phyloP scores from a whole-genome alignment of 2,888 invertebrate genomes.

The Scaptomyza caliginosa region DNA sequence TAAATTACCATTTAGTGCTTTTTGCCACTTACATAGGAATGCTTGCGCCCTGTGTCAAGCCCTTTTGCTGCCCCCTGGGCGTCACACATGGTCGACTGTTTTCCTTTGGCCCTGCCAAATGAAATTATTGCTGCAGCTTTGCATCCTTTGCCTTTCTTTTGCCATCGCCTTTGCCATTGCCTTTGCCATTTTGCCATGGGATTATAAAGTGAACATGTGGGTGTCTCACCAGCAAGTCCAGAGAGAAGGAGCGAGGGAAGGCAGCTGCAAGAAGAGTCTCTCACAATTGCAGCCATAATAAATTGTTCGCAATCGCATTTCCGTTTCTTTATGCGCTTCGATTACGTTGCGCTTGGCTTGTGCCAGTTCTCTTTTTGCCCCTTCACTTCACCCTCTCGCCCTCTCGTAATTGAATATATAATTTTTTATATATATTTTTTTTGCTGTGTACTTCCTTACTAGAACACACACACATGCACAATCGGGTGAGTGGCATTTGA shows the following conservation, averaged over 20 bases:
- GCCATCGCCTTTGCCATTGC: constrained; percentile 63
- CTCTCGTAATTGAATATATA: constrained; percentile 74
- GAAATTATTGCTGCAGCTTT: constrained; percentile 76
- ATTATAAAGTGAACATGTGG: constrained; percentile 58
- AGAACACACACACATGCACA: constrained; percentile 22
- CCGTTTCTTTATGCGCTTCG: constrained; percentile 77
- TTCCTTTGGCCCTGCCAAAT: constrained; percentile 74
- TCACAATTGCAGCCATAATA: constrained; percentile 77
- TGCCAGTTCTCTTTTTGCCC: constrained; percentile 46
- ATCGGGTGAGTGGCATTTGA: constrained; percentile 65
- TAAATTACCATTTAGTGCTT: constrained; percentile 79
- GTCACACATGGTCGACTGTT: constrained; percentile 72
- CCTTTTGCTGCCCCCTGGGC: constrained; percentile 23
- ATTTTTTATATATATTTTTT: constrained; percentile 51
- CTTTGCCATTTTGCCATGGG: constrained; percentile 43
- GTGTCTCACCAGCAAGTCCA: constrained; percentile 8
- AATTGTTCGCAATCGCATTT: constrained; percentile 79
- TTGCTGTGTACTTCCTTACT: constrained; percentile 29
- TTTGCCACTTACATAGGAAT: constrained; percentile 63
- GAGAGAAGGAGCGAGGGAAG: constrained; percentile 12
- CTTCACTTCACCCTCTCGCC: not conserved
- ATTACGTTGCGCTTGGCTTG: constrained; percentile 69
- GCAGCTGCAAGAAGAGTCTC: constrained; percentile 19
- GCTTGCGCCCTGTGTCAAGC: not conserved
- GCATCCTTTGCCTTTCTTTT: constrained; percentile 45